Base-by-base conservation (phyloP, 2,797 vertebrate species). In the Hybognathus amarus region DNA sequence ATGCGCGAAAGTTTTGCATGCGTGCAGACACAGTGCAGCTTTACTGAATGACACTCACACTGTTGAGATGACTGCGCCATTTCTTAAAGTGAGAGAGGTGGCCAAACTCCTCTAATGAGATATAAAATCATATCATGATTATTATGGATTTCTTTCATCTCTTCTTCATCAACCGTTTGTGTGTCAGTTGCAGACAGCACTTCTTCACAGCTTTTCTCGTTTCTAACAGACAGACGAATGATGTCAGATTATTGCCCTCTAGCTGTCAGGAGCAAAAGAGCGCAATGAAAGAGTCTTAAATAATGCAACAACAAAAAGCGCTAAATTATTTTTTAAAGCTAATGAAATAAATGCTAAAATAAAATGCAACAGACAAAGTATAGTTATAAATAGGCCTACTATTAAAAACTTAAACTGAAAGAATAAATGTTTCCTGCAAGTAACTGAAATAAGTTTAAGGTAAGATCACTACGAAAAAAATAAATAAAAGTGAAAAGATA, bases 41-140 rank as follows among this genome's bases (percentile, higher is more conserved):
- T 42, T 54, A 38, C 45, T 47, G 45, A 22, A 24, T 4, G 22
- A 73, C 70, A 77, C 81, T 83, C 45, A 83, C 81, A 83, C 38
- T 68, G 81, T 59, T 83, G 73, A 67, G 50, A 40, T 17, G 73
- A 24, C 8, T 68, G 50, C 36, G 81, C 47, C 81, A 83, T 83
- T 76, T 50, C 30, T 42, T 76, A 40, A 76, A 40, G 22, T 8
- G 45, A 38, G 15, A 77, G 47, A 77, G 47, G 56, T 13, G 17
- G 67, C 12, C 24, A 77, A 22, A 77, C 52, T 30, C 50, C 18
- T 56, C 24, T 59, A 30, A 56, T 66, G 33, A 42, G 33, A 54
- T 24, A 66, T 15, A 75, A 4, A 22, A 27, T 63, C 50, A 73
- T 50, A 47, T 47, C 40, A 67, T 42, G 11, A 70, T 45, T 76